phyloP scores from a whole-genome alignment of 2,113 vertebrate genomes.

The Tyrannus savana region DNA sequence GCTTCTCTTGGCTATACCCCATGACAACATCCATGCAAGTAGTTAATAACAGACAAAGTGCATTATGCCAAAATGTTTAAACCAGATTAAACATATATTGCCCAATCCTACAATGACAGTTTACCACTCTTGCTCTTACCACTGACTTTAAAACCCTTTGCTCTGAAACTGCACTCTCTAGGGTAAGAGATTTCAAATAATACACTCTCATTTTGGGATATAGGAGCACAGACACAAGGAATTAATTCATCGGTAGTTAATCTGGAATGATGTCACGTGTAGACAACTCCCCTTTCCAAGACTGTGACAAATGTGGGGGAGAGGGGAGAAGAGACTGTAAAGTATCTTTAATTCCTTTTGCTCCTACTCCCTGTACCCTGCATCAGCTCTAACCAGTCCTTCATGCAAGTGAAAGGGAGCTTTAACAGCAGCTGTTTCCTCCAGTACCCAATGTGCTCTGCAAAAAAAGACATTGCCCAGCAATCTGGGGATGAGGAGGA shows the following conservation, averaged over 20 bases:
- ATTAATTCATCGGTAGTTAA: constrained; percentile 18
- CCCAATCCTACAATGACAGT: neutral
- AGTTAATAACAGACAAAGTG: neutral
- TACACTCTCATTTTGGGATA: neutral
- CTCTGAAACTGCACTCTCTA: neutral
- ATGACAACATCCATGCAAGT: neutral
- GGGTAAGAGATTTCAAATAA: neutral
- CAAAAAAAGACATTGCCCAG: neutral
- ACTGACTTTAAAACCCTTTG: neutral
- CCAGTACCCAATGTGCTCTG: neutral
- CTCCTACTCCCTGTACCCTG: neutral
- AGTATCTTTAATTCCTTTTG: neutral
- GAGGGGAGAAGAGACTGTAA: neutral
- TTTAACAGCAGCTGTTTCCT: neutral
- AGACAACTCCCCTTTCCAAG: neutral
- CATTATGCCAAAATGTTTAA: neutral
- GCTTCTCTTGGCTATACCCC: neutral
- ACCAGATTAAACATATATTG: neutral
- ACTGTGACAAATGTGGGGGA: neutral
- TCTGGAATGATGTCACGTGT: neutral
- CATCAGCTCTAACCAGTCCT: neutral
- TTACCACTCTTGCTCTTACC: neutral
- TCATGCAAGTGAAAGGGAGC: neutral
- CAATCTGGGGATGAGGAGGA: neutral
- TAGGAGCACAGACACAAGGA: neutral